Evolutionary conservation across 2,888 invertebrate species (phyloP).

Genomic region (Phorcus lineatus): DNA sequence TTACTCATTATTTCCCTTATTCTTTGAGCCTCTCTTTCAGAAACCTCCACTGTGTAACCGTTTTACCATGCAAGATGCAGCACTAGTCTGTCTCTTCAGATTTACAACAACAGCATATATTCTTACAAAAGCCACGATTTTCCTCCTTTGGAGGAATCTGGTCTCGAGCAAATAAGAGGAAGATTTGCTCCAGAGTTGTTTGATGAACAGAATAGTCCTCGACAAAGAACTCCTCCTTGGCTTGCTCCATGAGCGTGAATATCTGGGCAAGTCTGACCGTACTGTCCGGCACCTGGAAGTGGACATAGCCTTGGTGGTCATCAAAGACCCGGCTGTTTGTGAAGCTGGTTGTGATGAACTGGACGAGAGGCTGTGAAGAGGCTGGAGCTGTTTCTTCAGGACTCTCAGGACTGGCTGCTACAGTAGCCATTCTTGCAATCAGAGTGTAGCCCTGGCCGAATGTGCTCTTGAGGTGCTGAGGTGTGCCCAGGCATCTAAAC

Average conservation of each 20-base stretch:
- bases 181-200: conserved; percentile 75
- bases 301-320: conserved; percentile 79
- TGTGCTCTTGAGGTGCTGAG: conserved; percentile 84
- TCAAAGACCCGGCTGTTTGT: conserved; percentile 81
- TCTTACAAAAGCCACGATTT: conserved; percentile 1
- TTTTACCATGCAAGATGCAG: too few species aligned
- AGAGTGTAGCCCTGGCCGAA: conserved; percentile 84
- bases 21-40: too few species aligned
- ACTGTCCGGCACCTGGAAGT: conserved; percentile 68
- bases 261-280: conserved; percentile 70
- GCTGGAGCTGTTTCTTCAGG: conserved; percentile 18
- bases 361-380: conserved; percentile 47
- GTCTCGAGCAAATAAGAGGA: conserved; percentile 76
- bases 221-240: conserved; percentile 60
- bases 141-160: conserved; percentile 57
- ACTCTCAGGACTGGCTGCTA: background rate
- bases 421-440: conserved; percentile 75
- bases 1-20: too few species aligned
- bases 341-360: conserved; percentile 78
- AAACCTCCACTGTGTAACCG: too few species aligned
- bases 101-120: conserved; percentile 30
- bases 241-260: conserved; percentile 72
- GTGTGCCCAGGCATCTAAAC: conserved; percentile 84
- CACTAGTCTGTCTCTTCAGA: too few species aligned
- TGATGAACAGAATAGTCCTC: conserved; percentile 75